Percentiles rank a stretch among this genome's conserved stretches.
Conservation (phyloP, 2,113 vertebrate species). For the Myotis lucifugus region DNA sequence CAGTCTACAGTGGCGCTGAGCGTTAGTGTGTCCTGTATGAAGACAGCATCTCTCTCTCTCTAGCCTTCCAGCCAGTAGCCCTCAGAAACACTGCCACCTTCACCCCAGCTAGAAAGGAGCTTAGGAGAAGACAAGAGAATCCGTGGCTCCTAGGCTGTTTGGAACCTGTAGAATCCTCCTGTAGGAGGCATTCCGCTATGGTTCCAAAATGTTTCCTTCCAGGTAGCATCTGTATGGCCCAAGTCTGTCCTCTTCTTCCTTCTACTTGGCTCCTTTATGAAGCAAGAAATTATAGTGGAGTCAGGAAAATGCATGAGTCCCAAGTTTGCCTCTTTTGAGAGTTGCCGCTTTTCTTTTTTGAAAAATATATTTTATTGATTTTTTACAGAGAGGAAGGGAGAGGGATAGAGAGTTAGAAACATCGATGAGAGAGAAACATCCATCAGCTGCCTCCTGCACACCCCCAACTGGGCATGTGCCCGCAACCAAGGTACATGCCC, state of each 20-base stretch:
- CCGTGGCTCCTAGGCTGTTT: background rate
- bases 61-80: background rate
- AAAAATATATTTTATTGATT: no score
- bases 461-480: no score
- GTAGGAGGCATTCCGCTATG: background rate
- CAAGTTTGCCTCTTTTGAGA: background rate
- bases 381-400: no score
- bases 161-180: background rate
- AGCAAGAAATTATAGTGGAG: background rate
- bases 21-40: background rate
- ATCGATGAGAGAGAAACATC: no score
- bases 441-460: no score
- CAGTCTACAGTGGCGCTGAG: background rate
- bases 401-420: no score
- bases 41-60: background rate
- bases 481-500: no score
- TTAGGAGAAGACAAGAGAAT: background rate
- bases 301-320: background rate
- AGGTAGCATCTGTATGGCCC: background rate
- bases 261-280: background rate
- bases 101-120: background rate
- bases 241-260: background rate
- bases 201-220: background rate
- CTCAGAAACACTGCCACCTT: background rate
- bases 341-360: background rate